Percentiles rank a stretch among this genome's conserved stretches.
These are phyloP conservation scores for Scaptomyza montana DNA, from an alignment of 1,140 invertebrate genomes.

Conservation along the genomic window DNA sequence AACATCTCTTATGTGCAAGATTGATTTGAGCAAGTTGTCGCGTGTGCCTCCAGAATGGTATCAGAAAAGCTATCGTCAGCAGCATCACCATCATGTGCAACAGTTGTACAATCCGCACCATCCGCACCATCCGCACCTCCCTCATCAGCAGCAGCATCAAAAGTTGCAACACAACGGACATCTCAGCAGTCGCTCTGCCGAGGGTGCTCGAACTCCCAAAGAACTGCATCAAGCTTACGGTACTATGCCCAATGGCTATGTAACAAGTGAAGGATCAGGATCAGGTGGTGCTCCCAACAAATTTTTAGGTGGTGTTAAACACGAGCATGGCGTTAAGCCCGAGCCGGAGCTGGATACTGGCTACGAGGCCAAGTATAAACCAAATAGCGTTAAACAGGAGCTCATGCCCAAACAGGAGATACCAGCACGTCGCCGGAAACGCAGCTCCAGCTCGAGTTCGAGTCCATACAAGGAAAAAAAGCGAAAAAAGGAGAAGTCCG, in stretches of 20 bases:
- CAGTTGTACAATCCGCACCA: constrained; percentile 33
- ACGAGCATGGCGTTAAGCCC: constrained; percentile 74
- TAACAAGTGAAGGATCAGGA: constrained; percentile 1
- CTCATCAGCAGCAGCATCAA: constrained; percentile 27
- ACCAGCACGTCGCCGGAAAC: constrained; percentile 67
- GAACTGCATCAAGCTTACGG: constrained; percentile 22
- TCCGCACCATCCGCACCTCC: constrained; percentile 33
- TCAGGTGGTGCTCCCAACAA: constrained; percentile 18
- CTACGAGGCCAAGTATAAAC: constrained; percentile 65
- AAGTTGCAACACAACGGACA: constrained; percentile 67
- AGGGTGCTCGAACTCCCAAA: constrained; percentile 53
- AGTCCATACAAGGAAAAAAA: constrained; percentile 83
- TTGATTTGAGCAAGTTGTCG: constrained; percentile 72
- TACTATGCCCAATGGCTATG: constrained; percentile 68
- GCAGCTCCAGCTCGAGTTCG: constrained; percentile 77
- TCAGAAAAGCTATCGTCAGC: constrained; percentile 52
- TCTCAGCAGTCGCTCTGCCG: constrained; percentile 57
- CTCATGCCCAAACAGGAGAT: constrained; percentile 62
- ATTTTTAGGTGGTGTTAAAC: constrained; percentile 51
- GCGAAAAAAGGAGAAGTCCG: constrained; percentile 77
- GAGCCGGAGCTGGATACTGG: constrained; percentile 70
- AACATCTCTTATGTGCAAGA: constrained; percentile 77
- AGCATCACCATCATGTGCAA: constrained; percentile 29
- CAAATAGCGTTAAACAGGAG: constrained; percentile 62
- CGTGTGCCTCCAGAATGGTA: constrained; percentile 63